Conservation (phyloP, 2,113 vertebrate genomes). For the Cathartes aura region DNA sequence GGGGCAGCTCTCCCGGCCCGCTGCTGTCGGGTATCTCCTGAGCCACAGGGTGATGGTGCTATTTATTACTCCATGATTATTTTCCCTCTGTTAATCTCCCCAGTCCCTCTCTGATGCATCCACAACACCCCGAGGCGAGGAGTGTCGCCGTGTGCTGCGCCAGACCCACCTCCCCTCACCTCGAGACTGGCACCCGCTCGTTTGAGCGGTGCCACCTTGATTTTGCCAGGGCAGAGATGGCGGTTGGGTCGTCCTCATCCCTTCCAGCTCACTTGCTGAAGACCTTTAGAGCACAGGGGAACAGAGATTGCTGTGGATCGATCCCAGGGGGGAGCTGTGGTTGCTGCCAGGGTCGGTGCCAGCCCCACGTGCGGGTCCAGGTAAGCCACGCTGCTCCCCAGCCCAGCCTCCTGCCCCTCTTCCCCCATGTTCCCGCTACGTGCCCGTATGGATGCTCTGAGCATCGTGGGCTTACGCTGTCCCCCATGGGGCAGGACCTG, state of each 20-base stretch:
- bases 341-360: not conserved
- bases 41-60: not conserved
- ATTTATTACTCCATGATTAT: not conserved
- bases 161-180: not conserved
- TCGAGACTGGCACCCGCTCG: rapidly evolving
- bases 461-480: rapidly evolving
- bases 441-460: rapidly evolving
- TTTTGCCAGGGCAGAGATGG: not conserved
- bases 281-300: not conserved
- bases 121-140: not conserved
- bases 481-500: rapidly evolving
- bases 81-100: not conserved
- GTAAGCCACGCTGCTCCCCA: not conserved
- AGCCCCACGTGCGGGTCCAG: not conserved
- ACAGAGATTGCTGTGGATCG: rapidly evolving
- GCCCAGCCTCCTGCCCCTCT: not conserved
- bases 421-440: rapidly evolving
- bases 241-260: rapidly evolving
- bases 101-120: not conserved
- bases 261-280: not conserved
- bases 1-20: not conserved
- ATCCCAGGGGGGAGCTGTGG: not conserved
- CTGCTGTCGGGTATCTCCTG: rapidly evolving
- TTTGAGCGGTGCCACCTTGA: not conserved
- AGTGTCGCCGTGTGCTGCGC: not conserved